These are phyloP conservation scores for Nebria salina DNA, from an alignment of 2,888 invertebrate species.

Conservation along the genomic window DNA sequence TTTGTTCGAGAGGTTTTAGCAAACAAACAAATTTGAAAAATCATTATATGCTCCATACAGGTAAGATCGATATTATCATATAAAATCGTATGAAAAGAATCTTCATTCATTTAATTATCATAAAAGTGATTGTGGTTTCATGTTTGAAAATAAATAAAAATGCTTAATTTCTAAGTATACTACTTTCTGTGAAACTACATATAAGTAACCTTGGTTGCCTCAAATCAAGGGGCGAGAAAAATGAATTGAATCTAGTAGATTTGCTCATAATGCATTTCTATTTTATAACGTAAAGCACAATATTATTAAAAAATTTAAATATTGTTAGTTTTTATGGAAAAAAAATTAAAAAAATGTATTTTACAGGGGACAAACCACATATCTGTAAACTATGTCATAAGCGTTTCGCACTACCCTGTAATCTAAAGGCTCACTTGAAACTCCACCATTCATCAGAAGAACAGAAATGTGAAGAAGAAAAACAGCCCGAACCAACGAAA, in stretches of 20 bases:
- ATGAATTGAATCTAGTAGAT: too few relatives aligned
- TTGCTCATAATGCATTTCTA: background rate
- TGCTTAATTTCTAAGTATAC: too few relatives aligned
- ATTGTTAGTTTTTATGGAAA: background rate
- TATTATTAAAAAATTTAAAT: too few relatives aligned
- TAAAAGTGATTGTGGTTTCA: too few relatives aligned
- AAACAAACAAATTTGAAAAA: slow-evolving; percentile 78
- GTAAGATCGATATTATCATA: slow-evolving; percentile 41
- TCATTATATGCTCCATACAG: slow-evolving; percentile 73
- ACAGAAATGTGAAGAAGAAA: slow-evolving; percentile 18
- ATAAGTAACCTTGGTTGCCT: too few relatives aligned
- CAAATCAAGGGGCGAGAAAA: too few relatives aligned
- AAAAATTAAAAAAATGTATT: background rate
- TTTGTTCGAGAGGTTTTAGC: slow-evolving; percentile 76
- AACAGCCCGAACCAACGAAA: background rate
- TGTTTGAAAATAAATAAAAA: too few relatives aligned
- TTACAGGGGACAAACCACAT: slow-evolving; percentile 51
- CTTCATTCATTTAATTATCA: too few relatives aligned
- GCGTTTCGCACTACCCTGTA: slow-evolving; percentile 53
- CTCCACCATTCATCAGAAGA: slow-evolving; percentile 48
- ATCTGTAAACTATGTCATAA: slow-evolving; percentile 52
- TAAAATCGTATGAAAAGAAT: background rate
- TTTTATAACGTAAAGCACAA: background rate
- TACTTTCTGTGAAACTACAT: too few relatives aligned
- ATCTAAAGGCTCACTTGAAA: slow-evolving; percentile 53